These are phyloP conservation scores for Mesochorus sp. DNA, from an alignment of 2,888 invertebrate species.

Conservation along the genomic window DNA sequence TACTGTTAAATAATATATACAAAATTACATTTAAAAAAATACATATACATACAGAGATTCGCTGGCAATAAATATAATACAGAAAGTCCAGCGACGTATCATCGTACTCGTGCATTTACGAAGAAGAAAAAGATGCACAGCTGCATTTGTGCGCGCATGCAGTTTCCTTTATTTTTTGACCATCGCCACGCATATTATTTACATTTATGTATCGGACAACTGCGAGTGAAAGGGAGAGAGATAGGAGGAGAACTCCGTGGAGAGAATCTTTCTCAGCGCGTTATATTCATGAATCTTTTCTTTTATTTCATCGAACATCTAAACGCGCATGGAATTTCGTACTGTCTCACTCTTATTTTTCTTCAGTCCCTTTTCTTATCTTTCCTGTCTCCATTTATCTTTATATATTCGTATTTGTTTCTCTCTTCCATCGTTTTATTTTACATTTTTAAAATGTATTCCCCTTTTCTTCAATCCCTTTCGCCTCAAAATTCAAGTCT, in stretches of 20 bases:
- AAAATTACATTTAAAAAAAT: constrained; percentile 18
- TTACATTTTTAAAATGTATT: neutral
- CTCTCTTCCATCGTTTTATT: neutral
- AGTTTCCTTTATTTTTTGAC: constrained; percentile 29
- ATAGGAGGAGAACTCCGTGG: neutral
- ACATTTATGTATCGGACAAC: constrained; percentile 53
- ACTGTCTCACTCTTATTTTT: constrained; percentile 40
- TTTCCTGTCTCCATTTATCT: constrained; percentile 9
- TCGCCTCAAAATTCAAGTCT: constrained; percentile 6
- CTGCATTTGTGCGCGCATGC: constrained; percentile 25
- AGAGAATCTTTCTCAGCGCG: constrained; percentile 49
- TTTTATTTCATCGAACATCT: constrained; percentile 72
- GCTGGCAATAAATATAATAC: constrained; percentile 19
- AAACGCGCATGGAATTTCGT: constrained; percentile 70
- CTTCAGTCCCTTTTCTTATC: constrained; percentile 3
- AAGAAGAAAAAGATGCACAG: constrained; percentile 19
- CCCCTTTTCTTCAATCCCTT: neutral
- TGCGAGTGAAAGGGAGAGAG: constrained; percentile 6
- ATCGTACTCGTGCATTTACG: constrained; percentile 31
- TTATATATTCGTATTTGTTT: neutral
- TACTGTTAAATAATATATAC: constrained; percentile 38
- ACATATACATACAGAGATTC: neutral
- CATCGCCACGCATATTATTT: constrained; percentile 52
- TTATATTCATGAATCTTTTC: constrained; percentile 67
- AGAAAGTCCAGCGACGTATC: constrained; percentile 22